Conservation (phyloP, 2,888 invertebrate genomes). For the Calameuta idolon region DNA sequence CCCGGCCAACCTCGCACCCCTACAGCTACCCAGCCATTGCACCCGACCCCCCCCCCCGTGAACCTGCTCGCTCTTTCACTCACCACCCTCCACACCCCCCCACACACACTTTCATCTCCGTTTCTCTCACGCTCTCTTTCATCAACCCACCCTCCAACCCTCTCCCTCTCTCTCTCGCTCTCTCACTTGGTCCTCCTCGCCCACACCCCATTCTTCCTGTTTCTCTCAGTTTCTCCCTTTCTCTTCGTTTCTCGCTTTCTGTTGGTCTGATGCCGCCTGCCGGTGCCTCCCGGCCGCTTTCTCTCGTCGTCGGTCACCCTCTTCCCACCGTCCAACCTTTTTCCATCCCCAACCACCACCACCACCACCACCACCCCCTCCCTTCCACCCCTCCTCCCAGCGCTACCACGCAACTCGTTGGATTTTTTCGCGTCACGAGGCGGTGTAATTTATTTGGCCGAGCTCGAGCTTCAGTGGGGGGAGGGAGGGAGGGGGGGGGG, state of each 20-base stretch:
- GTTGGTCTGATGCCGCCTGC: no score
- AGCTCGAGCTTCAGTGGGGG: conserved; percentile 27
- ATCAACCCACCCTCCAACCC: neutral
- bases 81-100: conserved; percentile 20
- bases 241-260: conserved; percentile 28
- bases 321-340: conserved; percentile 24
- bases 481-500: conserved; percentile 5
- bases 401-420: conserved; percentile 52
- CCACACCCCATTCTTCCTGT: conserved; percentile 43
- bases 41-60: no score
- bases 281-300: conserved; percentile 10
- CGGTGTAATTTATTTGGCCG: conserved; percentile 64
- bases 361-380: conserved; percentile 24
- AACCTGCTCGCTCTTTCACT: conserved; percentile 21
- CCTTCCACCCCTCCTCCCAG: conserved; percentile 4
- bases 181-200: conserved; percentile 23
- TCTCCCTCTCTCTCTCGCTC: neutral
- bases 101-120: conserved; percentile 12
- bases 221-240: conserved; percentile 46
- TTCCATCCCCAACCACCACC: conserved; percentile 14
- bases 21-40: conserved; percentile 15
- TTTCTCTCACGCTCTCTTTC: conserved; percentile 9
- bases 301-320: conserved; percentile 24
- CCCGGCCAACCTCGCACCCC: neutral
- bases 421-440: conserved; percentile 66